phyloP scores from a whole-genome alignment of 2,888 invertebrate species.

The Lypha dubia region DNA sequence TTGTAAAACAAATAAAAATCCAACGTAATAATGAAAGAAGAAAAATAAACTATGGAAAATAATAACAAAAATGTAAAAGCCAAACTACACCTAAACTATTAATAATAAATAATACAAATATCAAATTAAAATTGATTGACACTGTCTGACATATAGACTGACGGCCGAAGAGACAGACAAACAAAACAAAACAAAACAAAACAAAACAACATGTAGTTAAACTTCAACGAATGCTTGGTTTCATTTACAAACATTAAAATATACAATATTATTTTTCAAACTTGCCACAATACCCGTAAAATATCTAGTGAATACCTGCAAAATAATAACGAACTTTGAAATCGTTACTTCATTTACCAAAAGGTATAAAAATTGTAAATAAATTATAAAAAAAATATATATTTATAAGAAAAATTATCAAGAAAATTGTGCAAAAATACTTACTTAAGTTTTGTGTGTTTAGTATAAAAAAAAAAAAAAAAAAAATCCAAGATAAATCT shows the following conservation, averaged over 20 bases:
- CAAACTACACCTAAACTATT: conserved; percentile 56
- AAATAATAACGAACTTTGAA: conserved; percentile 40
- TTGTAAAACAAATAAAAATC: neutral
- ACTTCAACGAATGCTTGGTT: conserved; percentile 30
- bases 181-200: too few species aligned
- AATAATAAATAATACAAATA: conserved; percentile 70
- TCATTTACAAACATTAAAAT: conserved; percentile 24
- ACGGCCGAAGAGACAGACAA: conserved; percentile 23
- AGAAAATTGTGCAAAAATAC: conserved; percentile 32
- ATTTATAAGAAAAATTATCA: conserved; percentile 27
- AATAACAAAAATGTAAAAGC: conserved; percentile 31
- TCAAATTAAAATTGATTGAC: conserved; percentile 71
- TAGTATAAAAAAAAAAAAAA: neutral
- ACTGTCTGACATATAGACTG: conserved; percentile 64
- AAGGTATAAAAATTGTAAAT: neutral
- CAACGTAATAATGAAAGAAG: neutral
- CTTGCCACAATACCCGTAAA: neutral
- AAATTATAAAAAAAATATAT: conserved; percentile 26
- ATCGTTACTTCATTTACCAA: conserved; percentile 19
- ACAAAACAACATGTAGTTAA: conserved; percentile 30
- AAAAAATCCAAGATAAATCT: neutral
- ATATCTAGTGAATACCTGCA: conserved; percentile 18
- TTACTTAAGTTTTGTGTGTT: conserved; percentile 5
- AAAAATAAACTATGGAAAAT: conserved; percentile 22
- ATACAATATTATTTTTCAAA: conserved; percentile 17